Evolutionary conservation across 2,113 vertebrate genomes (phyloP), one percentile per base, ranked within the genome.

Genomic region (Nannospalax galili): DNA sequence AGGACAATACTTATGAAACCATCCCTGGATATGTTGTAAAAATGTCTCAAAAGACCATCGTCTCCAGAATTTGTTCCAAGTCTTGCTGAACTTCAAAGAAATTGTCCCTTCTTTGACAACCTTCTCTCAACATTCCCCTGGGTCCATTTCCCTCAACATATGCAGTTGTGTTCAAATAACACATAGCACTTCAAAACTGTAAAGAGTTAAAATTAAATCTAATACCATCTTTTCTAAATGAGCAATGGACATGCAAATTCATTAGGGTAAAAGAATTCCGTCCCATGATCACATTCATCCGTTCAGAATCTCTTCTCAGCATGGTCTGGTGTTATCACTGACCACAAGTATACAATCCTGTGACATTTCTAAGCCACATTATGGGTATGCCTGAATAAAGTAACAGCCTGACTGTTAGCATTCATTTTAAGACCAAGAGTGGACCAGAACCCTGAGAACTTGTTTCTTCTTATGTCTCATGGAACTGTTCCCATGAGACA

Each of bases 221-320:
- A 84, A 87, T 70, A 0, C 7, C 12, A 37, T 7, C 3, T 96
- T 96, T 84, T 88, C 40, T 78, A 92, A 97, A 88, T n/a, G 28
- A 80, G 32, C 90, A 78, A 80, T 58, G 70, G 77, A 88, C 35
- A 17, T 62, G 7, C 16, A 92, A 88, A 79, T 17, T 65, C 1
- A 7, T 84, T 64, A 86, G 40, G 28, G 30, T 82, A 74, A 60
- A 67, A 86, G 35, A 78, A 91, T 35, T 85, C 40, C 73, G n/a
- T 52, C 7, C 4, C 3, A 40, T 26, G 37, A 60, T 11, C 52
- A 85, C 62, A 82, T 14, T 78, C 9, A 89, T 73, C 5, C n/a
- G 62, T 52, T 89, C 45, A 82, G 74, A 86, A 67, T 62, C 20
- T 86, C n/a, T 35, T 45, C 56, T 67, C 56, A 74, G 45, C 4